These are phyloP conservation scores for Tragelaphus strepsiceros DNA, from an alignment of 2,113 vertebrate genomes.

Conservation along the genomic window DNA sequence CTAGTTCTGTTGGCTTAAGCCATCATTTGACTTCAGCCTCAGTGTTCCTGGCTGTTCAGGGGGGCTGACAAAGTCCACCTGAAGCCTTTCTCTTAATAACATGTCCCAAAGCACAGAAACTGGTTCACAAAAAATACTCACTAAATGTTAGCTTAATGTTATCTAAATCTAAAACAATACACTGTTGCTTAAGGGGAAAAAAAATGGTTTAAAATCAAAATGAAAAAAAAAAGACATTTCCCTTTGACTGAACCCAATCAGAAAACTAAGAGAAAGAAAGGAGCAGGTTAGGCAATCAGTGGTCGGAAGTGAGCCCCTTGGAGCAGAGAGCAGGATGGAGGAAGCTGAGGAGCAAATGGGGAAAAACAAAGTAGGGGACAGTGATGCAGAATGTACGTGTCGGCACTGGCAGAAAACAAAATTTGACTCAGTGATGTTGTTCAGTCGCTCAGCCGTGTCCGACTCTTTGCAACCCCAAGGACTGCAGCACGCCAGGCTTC, in stretches of 20 bases:
- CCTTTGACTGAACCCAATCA: not conserved
- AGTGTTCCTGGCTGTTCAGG: not conserved
- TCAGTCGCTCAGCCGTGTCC: not conserved
- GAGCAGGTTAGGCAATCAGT: not conserved
- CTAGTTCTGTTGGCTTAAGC: not conserved
- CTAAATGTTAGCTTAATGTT: not conserved
- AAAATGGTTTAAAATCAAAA: not conserved
- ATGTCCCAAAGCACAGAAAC: not conserved
- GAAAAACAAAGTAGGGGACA: not conserved
- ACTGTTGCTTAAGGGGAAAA: not conserved
- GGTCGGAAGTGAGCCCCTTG: not conserved
- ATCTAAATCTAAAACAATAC: not conserved
- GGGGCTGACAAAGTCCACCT: not conserved
- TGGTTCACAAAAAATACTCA: not conserved
- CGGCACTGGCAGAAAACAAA: not conserved
- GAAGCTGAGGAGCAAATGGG: not conserved
- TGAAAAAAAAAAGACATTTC: not conserved
- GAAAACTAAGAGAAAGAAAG: not conserved
- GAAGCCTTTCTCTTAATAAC: not conserved
- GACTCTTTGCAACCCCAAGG: not conserved
- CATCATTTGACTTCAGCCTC: not conserved
- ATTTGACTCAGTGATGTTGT: not conserved
- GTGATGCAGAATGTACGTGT: fast-evolving
- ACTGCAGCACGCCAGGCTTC: not conserved
- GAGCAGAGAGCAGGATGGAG: not conserved